phyloP scores from a whole-genome alignment of 2,113 vertebrate genomes.

The Talpa occidentalis region DNA sequence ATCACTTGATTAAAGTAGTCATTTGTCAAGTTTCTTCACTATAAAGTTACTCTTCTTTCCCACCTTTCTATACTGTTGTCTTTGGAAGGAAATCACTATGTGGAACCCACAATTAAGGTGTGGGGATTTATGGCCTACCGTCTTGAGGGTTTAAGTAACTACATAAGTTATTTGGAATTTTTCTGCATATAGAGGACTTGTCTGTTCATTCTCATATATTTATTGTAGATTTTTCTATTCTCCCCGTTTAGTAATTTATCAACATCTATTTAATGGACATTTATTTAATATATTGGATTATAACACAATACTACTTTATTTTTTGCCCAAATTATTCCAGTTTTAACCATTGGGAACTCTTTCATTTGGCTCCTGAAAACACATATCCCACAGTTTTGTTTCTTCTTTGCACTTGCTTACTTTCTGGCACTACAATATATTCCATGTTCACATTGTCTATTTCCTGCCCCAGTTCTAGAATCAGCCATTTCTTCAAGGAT shows the following conservation, averaged over 20 bases:
- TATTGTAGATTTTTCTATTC: background rate
- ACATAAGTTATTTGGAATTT: conserved; percentile 19
- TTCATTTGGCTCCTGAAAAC: background rate
- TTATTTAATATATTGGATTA: background rate
- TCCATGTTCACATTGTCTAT: background rate
- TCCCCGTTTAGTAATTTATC: conserved; percentile 24
- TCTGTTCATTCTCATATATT: background rate
- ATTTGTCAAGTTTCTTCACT: background rate
- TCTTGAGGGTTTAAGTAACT: background rate
- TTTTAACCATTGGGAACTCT: background rate
- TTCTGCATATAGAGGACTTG: background rate
- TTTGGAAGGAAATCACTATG: background rate
- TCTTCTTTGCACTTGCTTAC: background rate
- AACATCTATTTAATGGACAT: background rate
- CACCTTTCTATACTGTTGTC: background rate
- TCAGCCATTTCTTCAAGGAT: conserved; percentile 16
- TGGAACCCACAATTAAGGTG: background rate
- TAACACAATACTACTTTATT: background rate
- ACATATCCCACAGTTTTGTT: background rate
- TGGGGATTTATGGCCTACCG: background rate
- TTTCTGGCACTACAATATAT: background rate
- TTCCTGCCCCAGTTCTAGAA: background rate
- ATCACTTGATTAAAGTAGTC: background rate
- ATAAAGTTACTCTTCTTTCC: background rate
- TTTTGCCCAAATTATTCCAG: background rate